Base-by-base conservation (phyloP, 2,113 vertebrate species). In the Pituophis catenifer region DNA sequence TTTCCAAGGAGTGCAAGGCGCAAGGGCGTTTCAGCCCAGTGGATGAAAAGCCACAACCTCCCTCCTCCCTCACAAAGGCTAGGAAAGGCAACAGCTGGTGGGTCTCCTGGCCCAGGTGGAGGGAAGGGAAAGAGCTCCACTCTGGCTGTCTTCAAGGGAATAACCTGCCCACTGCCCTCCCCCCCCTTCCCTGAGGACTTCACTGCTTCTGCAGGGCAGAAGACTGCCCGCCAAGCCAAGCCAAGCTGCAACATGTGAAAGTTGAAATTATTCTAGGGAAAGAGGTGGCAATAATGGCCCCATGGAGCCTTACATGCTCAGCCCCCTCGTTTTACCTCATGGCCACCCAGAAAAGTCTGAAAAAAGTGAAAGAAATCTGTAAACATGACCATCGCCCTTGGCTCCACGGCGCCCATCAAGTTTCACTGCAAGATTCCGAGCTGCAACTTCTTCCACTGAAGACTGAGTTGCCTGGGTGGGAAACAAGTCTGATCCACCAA, bases 241-340 rank as follows among this genome's bases (percentile, higher is more conserved):
- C 93, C 96, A 94, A 96, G 94, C 95, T 92, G 94, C 93, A 93
- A 92, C 92, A 94, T 86, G 86, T 50, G 26, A 10, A 48, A 89
- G 23, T 48, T 17, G 57, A 48, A 38, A 38, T 57, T 48, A 24
- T 86, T 48, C 85, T 12, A 50, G 4, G 85, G 48, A 26, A 50
- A 24, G 9, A 23, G 48, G 11, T 3, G 85, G 44, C 33, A 38
- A 38, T 15, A 38, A 17, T 0, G 70, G 70, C 33, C 70, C 70
- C 70, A 3, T 2, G 17, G 33, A 38, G 70, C 33, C n/a, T 38
- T 8, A 19, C 70, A 38, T 19, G 70, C 15, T 81, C 70, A 81
- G 33, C 15, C 70, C 15, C 70, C 33, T 19, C n/a, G 2, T 5
- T 12, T 26, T 11, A 11, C 62, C 62, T 75, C n/a, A 1, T 38